Conservation (phyloP, 2,797 vertebrate genomes). For the Otolemur crassicaudatus region DNA sequence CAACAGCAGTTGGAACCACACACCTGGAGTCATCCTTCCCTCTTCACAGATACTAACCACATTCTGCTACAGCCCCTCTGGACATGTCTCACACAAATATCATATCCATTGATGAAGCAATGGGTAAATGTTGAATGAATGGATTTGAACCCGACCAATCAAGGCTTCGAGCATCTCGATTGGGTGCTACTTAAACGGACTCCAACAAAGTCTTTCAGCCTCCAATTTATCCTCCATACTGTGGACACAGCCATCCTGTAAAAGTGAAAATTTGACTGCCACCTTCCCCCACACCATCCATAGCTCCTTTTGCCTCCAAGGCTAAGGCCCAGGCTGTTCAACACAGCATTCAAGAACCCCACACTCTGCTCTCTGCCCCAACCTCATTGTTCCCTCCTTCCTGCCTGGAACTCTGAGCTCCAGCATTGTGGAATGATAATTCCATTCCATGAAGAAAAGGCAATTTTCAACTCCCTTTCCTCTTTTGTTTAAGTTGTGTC, state of each 20-base stretch:
- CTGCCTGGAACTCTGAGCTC: neutral
- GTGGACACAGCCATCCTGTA: neutral
- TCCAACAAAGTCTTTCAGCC: neutral
- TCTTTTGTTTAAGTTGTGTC: neutral
- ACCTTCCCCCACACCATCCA: neutral
- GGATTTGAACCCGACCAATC: neutral
- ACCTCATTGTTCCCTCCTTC: accelerated
- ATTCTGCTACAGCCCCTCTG: neutral
- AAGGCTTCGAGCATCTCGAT: neutral
- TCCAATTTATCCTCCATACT: neutral
- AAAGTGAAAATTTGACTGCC: neutral
- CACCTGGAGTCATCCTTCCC: neutral
- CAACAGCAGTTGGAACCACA: neutral
- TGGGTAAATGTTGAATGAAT: neutral
- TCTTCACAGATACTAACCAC: neutral
- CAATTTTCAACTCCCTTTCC: neutral
- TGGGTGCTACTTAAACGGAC: neutral
- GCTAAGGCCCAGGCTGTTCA: neutral
- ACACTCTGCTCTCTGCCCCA: neutral
- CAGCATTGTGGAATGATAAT: accelerated
- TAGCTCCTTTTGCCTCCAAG: neutral
- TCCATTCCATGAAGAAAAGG: too few species aligned
- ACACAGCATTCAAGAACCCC: accelerated
- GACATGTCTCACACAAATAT: neutral
- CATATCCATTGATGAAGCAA: neutral